Percentiles rank a stretch among this genome's conserved stretches.
Conservation (phyloP, 1,140 invertebrate species). For the Gonioctena quinquepunctata region DNA sequence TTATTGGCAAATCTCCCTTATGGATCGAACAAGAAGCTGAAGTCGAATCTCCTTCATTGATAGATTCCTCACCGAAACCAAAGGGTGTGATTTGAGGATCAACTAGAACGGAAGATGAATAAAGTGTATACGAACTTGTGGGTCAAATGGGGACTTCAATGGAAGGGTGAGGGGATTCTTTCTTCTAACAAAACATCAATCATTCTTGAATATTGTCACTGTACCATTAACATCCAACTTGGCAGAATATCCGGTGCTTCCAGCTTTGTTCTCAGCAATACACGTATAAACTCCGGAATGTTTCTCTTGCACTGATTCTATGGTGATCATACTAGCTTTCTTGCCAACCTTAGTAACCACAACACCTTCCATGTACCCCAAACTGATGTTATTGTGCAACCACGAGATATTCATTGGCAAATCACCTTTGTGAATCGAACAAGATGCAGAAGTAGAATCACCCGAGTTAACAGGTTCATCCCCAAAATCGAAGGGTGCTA, state of each 20-base stretch:
- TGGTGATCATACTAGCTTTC: slow-evolving; percentile 62
- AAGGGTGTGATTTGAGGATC: slow-evolving; percentile 74
- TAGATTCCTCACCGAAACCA: slow-evolving; percentile 69
- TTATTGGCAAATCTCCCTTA: slow-evolving; percentile 71
- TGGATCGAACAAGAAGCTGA: slow-evolving; percentile 65
- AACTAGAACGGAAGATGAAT: slow-evolving; percentile 57
- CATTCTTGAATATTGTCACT: too few relatives aligned
- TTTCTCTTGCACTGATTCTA: slow-evolving; percentile 60
- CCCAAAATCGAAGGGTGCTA: slow-evolving; percentile 59
- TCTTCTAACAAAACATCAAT: not conserved
- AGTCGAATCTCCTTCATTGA: slow-evolving; percentile 69
- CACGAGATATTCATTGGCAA: slow-evolving; percentile 73
- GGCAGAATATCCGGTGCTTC: slow-evolving; percentile 56
- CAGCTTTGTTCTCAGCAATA: slow-evolving; percentile 61
- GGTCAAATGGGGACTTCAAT: not conserved
- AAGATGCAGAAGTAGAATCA: slow-evolving; percentile 70
- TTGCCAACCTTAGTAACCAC: slow-evolving; percentile 58
- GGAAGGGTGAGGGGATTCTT: not conserved
- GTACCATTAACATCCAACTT: slow-evolving; percentile 65
- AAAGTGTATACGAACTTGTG: slow-evolving; percentile 14
- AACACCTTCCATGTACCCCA: slow-evolving; percentile 47
- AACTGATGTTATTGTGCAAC: slow-evolving; percentile 63
- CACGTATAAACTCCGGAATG: slow-evolving; percentile 67
- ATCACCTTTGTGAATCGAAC: slow-evolving; percentile 76
- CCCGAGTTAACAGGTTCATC: slow-evolving; percentile 72